These are phyloP conservation scores for Drosophila littoralis DNA, from an alignment of 1,140 invertebrate species.

Conservation along the genomic window DNA sequence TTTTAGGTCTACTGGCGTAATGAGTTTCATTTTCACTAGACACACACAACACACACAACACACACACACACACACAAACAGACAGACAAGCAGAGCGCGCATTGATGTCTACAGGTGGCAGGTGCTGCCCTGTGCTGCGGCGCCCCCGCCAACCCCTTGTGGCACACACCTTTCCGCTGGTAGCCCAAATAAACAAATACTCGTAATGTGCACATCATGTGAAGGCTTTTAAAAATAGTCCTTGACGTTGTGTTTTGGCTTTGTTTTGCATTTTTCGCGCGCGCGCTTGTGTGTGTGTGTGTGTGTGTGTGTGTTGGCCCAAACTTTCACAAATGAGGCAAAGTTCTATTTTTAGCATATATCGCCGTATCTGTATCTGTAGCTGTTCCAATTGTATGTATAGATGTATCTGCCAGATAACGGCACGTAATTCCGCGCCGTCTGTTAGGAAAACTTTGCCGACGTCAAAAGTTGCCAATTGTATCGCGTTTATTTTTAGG, in stretches of 20 bases:
- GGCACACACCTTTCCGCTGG: conserved; percentile 10
- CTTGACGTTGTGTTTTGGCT: conserved; percentile 48
- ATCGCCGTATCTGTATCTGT: conserved; percentile 32
- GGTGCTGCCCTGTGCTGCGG: conserved; percentile 19
- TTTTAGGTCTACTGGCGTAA: conserved; percentile 66
- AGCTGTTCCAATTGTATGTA: conserved; percentile 30
- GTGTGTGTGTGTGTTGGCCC: conserved; percentile 32
- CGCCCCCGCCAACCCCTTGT: neutral
- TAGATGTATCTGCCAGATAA: conserved; percentile 33
- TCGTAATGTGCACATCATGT: conserved; percentile 47
- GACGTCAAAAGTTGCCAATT: conserved; percentile 60
- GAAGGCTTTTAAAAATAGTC: conserved; percentile 73
- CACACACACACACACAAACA: no score
- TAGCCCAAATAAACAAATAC: conserved; percentile 36
- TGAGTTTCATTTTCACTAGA: conserved; percentile 66
- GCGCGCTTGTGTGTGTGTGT: no score
- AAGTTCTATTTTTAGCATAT: conserved; percentile 72
- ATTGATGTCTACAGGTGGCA: conserved; percentile 69
- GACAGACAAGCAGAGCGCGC: conserved; percentile 6
- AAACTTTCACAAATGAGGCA: conserved; percentile 78
- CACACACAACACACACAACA: neutral
- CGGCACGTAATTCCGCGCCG: conserved; percentile 67
- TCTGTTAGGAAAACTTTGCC: conserved; percentile 67
- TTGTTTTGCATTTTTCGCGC: conserved; percentile 35
- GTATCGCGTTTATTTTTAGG: conserved; percentile 70